Evolutionary conservation across 2,888 invertebrate species (phyloP).

Genomic region (Minunthozetes semirufus): DNA sequence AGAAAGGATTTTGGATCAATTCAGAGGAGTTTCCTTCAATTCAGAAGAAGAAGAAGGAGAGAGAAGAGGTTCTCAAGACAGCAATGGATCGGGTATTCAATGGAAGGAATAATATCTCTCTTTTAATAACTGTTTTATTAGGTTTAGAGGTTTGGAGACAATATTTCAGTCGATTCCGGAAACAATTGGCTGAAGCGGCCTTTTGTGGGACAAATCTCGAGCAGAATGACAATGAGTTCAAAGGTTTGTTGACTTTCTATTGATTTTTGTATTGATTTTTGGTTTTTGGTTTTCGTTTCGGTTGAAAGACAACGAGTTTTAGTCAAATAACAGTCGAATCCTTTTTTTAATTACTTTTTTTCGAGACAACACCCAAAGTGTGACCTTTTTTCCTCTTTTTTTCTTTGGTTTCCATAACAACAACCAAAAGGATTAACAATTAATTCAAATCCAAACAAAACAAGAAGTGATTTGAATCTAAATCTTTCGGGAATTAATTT

Average conservation of each 20-base stretch:
- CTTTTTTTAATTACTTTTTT: no score
- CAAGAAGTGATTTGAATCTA: no score
- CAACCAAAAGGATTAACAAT: no score
- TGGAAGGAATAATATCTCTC: no score
- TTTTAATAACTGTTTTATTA: neutral
- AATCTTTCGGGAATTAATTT: no score
- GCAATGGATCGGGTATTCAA: neutral
- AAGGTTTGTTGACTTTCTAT: neutral
- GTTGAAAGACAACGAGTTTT: no score
- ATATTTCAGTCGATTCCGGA: conserved; percentile 35
- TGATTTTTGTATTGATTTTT: neutral
- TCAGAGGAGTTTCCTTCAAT: neutral
- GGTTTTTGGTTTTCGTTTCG: neutral
- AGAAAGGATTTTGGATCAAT: neutral
- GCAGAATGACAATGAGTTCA: neutral
- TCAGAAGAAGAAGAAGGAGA: neutral
- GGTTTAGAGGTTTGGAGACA: conserved; percentile 34
- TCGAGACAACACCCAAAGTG: no score
- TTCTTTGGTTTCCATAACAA: no score
- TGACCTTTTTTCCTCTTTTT: no score
- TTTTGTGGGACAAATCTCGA: neutral
- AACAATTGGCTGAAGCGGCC: conserved; percentile 34
- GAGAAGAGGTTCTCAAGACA: neutral
- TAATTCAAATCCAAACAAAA: no score
- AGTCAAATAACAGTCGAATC: no score